These are phyloP conservation scores for Malurus cyaneus DNA, from an alignment of 2,113 vertebrate genomes.

Conservation along the genomic window DNA sequence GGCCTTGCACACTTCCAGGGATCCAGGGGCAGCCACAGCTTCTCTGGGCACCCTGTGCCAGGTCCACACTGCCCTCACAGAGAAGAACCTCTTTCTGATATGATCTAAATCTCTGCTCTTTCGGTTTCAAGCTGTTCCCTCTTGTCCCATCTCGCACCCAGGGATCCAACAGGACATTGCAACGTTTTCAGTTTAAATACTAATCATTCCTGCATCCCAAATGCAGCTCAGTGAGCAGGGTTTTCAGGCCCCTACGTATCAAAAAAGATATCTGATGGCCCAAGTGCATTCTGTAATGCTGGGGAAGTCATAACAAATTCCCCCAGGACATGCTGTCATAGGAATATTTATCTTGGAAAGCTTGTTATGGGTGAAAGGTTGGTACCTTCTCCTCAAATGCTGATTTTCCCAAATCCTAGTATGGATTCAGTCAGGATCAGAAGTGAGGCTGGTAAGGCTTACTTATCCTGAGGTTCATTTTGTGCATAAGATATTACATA, in stretches of 20 bases:
- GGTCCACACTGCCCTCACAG: not conserved
- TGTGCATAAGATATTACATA: not conserved
- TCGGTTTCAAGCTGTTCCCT: not conserved
- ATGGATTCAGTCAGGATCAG: not conserved
- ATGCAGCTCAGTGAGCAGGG: not conserved
- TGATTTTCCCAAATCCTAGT: not conserved
- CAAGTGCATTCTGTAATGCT: not conserved
- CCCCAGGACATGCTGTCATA: not conserved
- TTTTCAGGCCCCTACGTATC: rapidly evolving
- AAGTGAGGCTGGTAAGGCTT: not conserved
- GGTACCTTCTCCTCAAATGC: not conserved
- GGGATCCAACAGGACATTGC: rapidly evolving
- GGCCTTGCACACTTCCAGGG: not conserved
- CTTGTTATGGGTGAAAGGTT: not conserved
- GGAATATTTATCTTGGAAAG: not conserved
- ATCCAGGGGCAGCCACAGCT: not conserved
- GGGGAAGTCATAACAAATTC: not conserved
- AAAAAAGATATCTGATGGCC: not conserved
- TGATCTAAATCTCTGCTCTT: not conserved
- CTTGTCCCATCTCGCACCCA: not conserved
- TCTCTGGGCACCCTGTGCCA: not conserved
- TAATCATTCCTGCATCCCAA: no score
- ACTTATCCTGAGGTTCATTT: not conserved
- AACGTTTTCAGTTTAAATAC: not conserved
- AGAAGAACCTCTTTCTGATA: not conserved